A percentile compares a stretch with the other conserved stretches of the same genome.
Conservation (phyloP, 2,113 vertebrate genomes). For the Pangasianodon gigas region DNA sequence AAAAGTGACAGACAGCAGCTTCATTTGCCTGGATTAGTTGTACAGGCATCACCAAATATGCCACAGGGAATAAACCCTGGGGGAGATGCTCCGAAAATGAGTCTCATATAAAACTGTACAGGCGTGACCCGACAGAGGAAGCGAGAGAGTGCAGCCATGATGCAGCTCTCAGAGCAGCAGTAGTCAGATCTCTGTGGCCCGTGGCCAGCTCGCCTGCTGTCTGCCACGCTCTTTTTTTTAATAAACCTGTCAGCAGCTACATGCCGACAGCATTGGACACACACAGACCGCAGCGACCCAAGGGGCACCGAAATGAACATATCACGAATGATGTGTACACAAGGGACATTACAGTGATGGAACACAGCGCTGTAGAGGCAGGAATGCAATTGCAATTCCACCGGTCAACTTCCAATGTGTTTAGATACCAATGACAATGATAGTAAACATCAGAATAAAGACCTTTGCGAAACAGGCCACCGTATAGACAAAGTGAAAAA, state of each 20-base stretch:
- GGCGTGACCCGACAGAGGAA: slow-evolving; percentile 13
- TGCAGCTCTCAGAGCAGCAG: background rate
- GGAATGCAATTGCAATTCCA: background rate
- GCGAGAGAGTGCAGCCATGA: background rate
- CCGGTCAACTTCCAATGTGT: background rate
- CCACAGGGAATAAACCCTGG: background rate
- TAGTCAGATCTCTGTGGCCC: slow-evolving; percentile 28
- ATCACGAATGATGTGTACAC: slow-evolving; percentile 22
- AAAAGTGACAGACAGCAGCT: slow-evolving; percentile 2
- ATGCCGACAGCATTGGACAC: slow-evolving; percentile 31
- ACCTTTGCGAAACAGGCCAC: background rate
- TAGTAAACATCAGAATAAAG: background rate
- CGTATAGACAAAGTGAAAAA: background rate
- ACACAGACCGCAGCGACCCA: slow-evolving; percentile 8
- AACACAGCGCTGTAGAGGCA: slow-evolving; percentile 3
- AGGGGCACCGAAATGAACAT: slow-evolving; percentile 41
- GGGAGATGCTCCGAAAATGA: background rate
- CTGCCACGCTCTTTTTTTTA: slow-evolving; percentile 39
- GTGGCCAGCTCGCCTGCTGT: slow-evolving; percentile 38
- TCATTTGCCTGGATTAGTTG: background rate
- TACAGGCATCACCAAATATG: background rate
- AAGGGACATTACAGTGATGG: slow-evolving; percentile 10
- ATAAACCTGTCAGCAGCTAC: slow-evolving; percentile 50
- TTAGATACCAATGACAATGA: background rate
- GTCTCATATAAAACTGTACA: background rate